Evolutionary conservation across 1,140 invertebrate species (phyloP).

Genomic region (Laupala kohalensis): DNA sequence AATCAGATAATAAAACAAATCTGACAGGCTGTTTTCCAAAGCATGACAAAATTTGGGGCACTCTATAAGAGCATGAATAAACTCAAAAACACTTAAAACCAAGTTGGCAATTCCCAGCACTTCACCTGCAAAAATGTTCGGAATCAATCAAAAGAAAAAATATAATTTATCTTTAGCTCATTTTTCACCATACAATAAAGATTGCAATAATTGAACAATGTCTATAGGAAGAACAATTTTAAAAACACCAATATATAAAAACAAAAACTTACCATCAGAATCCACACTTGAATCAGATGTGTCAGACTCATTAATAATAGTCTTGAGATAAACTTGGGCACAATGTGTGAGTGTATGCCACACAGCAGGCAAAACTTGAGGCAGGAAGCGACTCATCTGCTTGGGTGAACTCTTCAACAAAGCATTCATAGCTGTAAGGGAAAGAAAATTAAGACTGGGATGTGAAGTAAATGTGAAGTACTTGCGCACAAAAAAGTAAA

Average conservation of each 20-base stretch:
- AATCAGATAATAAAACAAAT: conserved; percentile 61
- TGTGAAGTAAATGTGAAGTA: too few species aligned
- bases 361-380: conserved; percentile 50
- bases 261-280: conserved; percentile 37
- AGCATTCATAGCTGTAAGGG: conserved; percentile 42
- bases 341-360: conserved; percentile 58
- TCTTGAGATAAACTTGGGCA: conserved; percentile 48
- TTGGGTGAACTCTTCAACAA: conserved; percentile 52
- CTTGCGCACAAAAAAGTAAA: too few species aligned
- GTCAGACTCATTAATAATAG: conserved; percentile 41
- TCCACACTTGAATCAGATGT: conserved; percentile 35
- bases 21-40: conserved; percentile 50
- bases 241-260: conserved; percentile 7
- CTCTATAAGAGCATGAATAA: conserved; percentile 52
- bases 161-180: too few species aligned
- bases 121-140: conserved; percentile 44
- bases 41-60: conserved; percentile 41
- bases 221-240: too few species aligned
- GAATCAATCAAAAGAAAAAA: too few species aligned
- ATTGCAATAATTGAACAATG: too few species aligned
- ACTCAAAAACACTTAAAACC: conserved; percentile 65
- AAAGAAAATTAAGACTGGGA: too few species aligned
- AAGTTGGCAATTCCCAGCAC: conserved; percentile 58
- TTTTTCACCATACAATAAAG: too few species aligned
- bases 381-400: conserved; percentile 46